A percentile compares a stretch with the other conserved stretches of the same genome.
These are phyloP conservation scores for Apodemus sylvaticus DNA, from an alignment of 2,113 vertebrate genomes.

Conservation along the genomic window DNA sequence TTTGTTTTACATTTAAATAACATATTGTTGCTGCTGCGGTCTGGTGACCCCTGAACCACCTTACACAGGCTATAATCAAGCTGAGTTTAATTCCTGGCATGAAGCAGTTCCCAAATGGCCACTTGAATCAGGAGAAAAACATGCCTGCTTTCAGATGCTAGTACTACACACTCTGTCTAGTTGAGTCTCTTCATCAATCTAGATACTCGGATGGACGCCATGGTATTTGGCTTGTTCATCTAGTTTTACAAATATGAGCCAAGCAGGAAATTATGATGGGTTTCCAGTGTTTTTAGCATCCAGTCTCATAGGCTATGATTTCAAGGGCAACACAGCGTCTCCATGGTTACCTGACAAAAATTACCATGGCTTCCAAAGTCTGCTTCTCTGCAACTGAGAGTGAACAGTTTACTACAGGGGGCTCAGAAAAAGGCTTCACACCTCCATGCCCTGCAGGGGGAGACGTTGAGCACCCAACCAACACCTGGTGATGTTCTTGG, in stretches of 20 bases:
- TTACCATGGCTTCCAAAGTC: conserved; percentile 21
- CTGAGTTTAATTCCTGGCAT: conserved; percentile 13
- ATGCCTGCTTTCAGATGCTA: not conserved
- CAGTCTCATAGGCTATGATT: conserved; percentile 20
- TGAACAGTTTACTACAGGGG: not conserved
- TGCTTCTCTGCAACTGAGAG: not conserved
- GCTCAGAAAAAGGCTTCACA: not conserved
- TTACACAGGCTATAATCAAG: conserved; percentile 35
- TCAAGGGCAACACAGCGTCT: conserved; percentile 48
- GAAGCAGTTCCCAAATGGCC: conserved; percentile 8
- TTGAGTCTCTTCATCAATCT: conserved; percentile 6
- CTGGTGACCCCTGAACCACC: conserved; percentile 37
- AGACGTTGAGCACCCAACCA: conserved; percentile 43
- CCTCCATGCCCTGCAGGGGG: conserved; percentile 52
- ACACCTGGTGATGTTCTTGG: not conserved
- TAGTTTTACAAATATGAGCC: conserved; percentile 33
- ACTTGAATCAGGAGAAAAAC: conserved; percentile 42
- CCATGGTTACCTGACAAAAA: conserved; percentile 66
- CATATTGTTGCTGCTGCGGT: conserved; percentile 8
- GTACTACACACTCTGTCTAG: not conserved
- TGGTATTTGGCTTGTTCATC: conserved; percentile 3
- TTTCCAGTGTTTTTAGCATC: conserved; percentile 23
- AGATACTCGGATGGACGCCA: not conserved
- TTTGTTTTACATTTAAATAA: conserved; percentile 65
- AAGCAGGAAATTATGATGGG: not conserved